phyloP scores from a whole-genome alignment of 2,888 invertebrate species.

The Isotomurus palustris region DNA sequence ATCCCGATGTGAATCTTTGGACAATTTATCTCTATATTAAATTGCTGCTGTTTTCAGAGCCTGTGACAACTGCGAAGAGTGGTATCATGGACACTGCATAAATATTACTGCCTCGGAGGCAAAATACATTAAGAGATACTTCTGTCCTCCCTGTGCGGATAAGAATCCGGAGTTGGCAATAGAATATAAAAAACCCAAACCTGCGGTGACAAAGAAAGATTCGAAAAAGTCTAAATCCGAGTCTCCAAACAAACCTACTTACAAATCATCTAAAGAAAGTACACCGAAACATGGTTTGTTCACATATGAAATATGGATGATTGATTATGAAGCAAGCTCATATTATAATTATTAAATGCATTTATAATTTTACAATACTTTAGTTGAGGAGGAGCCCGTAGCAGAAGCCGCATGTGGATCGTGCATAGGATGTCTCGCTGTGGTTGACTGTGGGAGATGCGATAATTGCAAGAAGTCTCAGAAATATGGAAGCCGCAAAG shows the following conservation, averaged over 20 bases:
- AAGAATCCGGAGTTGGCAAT: constrained; percentile 69
- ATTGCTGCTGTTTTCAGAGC: no score
- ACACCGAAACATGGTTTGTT: no score
- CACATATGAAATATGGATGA: no score
- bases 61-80: constrained; percentile 95
- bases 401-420: constrained; percentile 64
- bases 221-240: constrained; percentile 30
- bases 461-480: constrained; percentile 56
- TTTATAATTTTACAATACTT: no score
- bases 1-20: background rate
- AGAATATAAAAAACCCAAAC: constrained; percentile 50
- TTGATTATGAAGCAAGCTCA: no score
- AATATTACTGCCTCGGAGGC: constrained; percentile 90
- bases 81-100: constrained; percentile 98
- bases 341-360: no score
- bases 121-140: constrained; percentile 88
- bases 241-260: constrained; percentile 31
- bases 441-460: constrained; percentile 67
- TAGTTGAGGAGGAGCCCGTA: no score
- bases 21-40: constrained; percentile 36
- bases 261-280: constrained; percentile 18
- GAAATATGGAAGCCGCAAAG: constrained; percentile 9
- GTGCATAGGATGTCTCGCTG: constrained; percentile 67
- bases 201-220: constrained; percentile 16
- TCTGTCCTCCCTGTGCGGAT: constrained; percentile 75